Conservation (phyloP, 2,113 vertebrate species). For the Chlamydotis undulata region DNA sequence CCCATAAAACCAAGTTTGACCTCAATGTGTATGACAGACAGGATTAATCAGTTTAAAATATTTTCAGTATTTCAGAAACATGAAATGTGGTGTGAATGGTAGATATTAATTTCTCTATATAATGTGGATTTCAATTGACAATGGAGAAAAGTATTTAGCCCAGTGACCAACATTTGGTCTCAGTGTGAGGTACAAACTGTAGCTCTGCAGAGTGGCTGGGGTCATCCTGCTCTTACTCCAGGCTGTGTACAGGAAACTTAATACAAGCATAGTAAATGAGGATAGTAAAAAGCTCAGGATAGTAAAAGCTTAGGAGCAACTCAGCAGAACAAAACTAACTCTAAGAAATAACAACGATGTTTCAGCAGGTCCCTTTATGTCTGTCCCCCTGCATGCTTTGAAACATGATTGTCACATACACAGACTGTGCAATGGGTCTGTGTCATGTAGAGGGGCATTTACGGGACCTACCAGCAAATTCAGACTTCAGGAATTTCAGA, state of each 20-base stretch:
- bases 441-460: background rate
- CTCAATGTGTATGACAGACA: background rate
- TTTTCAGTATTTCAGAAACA: background rate
- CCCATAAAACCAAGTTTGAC: background rate
- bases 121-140: background rate
- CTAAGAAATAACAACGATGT: background rate
- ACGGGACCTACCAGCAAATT: background rate
- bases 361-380: background rate
- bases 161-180: background rate
- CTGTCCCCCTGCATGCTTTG: background rate
- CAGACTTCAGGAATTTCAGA: background rate
- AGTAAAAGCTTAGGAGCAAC: background rate
- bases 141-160: background rate
- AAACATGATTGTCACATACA: background rate
- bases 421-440: background rate
- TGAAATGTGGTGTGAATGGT: background rate
- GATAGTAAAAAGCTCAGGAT: background rate
- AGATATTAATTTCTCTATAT: background rate
- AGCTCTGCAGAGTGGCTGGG: background rate
- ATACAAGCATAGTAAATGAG: background rate
- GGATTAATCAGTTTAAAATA: conserved; percentile 1
- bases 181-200: background rate
- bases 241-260: background rate
- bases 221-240: background rate
- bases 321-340: background rate